Base-by-base conservation (phyloP, 2,888 invertebrate genomes). In the Idaea straminata region DNA sequence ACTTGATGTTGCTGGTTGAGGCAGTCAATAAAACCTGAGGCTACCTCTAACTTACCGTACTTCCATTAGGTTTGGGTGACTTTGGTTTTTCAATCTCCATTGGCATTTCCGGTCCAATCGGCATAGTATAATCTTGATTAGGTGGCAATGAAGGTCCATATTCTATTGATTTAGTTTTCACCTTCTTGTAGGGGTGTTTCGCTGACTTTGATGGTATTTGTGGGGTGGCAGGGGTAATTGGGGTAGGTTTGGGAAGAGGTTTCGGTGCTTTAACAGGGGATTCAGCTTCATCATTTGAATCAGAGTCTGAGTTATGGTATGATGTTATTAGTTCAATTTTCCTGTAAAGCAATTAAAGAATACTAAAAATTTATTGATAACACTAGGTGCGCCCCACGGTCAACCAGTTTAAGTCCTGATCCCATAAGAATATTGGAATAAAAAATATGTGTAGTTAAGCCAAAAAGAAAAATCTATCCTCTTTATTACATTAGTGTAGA, bases 241-340 rank as follows among this genome's bases (percentile, higher is more conserved):
- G 47, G 47, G 47, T 47, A 10, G 47, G 4, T 47, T 13, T 13
- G 10, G 10, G 47, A 0, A 13, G 10, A 47, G 47, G 47, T 10
- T 47, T 69, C 6, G 69, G 59, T 6, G 68, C 25, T 64, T 83
- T 85, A 0, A 73, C 72, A 4, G 87, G 83, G 62, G 73, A 83
- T 10, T 87, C 87, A 0, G 81, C 65, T 72, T 93, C 93, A 59
- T 93, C 91, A 63, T 94, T 93, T 0, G 94, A 93, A 63, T 94
- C 94, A 0, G 94, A 94, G 64, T 93, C 94, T 0, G 94, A 93
- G 72, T 94, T 88, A 77, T 90, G 87, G 73, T 91, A 94, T 35
- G 94, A 94, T 25, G 94, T 94, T 65, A 94, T 94, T 59, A 94
- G 78, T 82, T 94, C 94, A 72, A 94, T 94, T 89, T 92, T 94